A percentile compares a stretch with the other conserved stretches of the same genome.
These are phyloP conservation scores for Ispidina picta DNA, from an alignment of 2,797 vertebrate genomes.

Conservation along the genomic window DNA sequence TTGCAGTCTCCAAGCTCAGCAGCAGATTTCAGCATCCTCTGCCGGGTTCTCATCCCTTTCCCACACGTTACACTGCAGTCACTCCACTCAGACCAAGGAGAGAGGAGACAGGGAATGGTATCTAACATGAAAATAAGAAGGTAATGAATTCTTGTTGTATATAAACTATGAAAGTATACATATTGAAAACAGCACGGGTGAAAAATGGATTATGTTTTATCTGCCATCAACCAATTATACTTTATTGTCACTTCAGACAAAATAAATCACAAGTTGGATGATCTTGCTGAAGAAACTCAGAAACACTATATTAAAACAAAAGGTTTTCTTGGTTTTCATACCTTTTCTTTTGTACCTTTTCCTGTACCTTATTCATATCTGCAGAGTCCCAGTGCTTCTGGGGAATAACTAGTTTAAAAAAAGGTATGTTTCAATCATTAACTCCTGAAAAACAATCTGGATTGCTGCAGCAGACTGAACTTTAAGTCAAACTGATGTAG, in stretches of 20 bases:
- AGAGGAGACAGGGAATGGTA: slow-evolving; percentile 95
- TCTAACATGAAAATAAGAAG: slow-evolving; percentile 76
- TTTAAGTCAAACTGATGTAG: background rate
- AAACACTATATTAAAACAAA: background rate
- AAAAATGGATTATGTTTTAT: background rate
- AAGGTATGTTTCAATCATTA: background rate
- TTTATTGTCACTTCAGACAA: background rate
- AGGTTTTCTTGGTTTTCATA: background rate
- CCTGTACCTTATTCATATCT: background rate
- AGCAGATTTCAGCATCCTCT: slow-evolving; percentile 93
- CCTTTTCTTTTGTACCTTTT: background rate
- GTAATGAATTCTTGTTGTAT: background rate
- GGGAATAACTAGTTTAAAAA: background rate
- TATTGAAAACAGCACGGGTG: background rate
- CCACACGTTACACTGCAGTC: slow-evolving; percentile 98
- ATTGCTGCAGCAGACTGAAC: background rate
- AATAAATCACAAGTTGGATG: background rate
- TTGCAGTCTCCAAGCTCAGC: slow-evolving; percentile 95
- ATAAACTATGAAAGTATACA: background rate
- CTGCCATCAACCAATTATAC: background rate
- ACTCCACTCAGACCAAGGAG: slow-evolving; percentile 96
- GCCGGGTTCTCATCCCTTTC: slow-evolving; percentile 89
- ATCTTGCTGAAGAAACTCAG: background rate
- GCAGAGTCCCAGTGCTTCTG: background rate
- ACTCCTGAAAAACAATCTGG: background rate